These are phyloP conservation scores for Phylloscopus trochilus DNA, from an alignment of 2,113 vertebrate species.

Conservation along the genomic window DNA sequence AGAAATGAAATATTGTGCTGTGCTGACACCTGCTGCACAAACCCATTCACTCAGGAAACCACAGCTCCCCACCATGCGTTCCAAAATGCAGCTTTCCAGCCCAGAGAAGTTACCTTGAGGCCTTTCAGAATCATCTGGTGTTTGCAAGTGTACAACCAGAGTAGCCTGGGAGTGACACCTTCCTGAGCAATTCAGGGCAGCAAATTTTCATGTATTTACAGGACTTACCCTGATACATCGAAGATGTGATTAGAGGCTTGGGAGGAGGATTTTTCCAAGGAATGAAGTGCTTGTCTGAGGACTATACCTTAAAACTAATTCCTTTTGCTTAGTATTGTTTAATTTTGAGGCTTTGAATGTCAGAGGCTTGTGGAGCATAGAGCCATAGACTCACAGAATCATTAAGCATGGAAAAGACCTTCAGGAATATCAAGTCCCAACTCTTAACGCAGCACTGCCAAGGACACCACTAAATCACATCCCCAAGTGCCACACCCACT, in stretches of 20 bases:
- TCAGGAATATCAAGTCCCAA: fast-evolving
- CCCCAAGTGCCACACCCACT: neutral
- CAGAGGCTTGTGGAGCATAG: neutral
- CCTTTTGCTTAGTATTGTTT: neutral
- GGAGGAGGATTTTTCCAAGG: neutral
- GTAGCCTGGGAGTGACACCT: neutral
- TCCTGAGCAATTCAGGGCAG: neutral
- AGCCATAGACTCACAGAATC: neutral
- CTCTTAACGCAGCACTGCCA: neutral
- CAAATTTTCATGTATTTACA: neutral
- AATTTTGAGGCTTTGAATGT: neutral
- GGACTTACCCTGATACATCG: neutral
- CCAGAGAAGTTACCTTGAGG: neutral
- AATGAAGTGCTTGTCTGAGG: too few relatives aligned
- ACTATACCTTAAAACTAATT: neutral
- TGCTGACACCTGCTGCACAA: slow-evolving; percentile 39
- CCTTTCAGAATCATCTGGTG: fast-evolving
- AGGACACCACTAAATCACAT: neutral
- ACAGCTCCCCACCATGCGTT: fast-evolving
- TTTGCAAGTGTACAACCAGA: neutral
- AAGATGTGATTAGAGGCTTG: neutral
- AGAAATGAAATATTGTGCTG: neutral
- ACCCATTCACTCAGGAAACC: neutral
- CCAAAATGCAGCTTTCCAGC: neutral
- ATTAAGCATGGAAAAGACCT: neutral